phyloP scores from a whole-genome alignment of 2,888 invertebrate species.

The Himalopsyche tibetana region DNA sequence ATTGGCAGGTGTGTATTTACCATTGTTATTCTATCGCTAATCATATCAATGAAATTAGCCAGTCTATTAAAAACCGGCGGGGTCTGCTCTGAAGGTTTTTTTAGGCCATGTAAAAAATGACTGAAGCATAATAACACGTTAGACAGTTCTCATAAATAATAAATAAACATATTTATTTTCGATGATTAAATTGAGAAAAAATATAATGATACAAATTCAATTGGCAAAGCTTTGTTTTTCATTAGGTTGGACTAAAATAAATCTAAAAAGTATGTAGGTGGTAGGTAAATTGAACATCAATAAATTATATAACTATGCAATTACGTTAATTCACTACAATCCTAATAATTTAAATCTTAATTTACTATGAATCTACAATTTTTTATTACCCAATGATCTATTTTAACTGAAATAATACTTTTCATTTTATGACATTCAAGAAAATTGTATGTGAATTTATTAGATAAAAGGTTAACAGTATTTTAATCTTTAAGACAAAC shows the following conservation, averaged over 20 bases:
- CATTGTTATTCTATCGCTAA: neutral
- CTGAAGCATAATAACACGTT: neutral
- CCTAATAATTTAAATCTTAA: neutral
- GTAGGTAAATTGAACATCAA: constrained; percentile 9
- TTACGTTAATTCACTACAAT: neutral
- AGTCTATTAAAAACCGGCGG: neutral
- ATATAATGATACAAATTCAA: neutral
- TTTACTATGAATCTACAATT: too few species aligned
- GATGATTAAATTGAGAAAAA: constrained; percentile 7
- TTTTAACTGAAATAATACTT: too few species aligned
- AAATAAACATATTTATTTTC: neutral
- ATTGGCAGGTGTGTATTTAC: neutral
- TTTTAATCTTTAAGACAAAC: too few species aligned
- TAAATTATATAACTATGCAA: neutral
- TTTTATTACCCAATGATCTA: too few species aligned
- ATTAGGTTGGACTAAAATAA: constrained; percentile 5
- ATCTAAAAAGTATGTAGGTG: neutral
- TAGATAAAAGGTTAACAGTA: too few species aligned
- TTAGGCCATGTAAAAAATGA: neutral
- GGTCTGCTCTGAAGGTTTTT: neutral
- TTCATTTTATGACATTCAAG: too few species aligned
- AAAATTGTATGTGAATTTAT: too few species aligned
- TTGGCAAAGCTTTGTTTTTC: constrained; percentile 14
- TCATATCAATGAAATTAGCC: neutral
- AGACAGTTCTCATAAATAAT: neutral